These are phyloP conservation scores for Drosophila macrospina DNA, from an alignment of 2,888 invertebrate genomes.

Conservation along the genomic window DNA sequence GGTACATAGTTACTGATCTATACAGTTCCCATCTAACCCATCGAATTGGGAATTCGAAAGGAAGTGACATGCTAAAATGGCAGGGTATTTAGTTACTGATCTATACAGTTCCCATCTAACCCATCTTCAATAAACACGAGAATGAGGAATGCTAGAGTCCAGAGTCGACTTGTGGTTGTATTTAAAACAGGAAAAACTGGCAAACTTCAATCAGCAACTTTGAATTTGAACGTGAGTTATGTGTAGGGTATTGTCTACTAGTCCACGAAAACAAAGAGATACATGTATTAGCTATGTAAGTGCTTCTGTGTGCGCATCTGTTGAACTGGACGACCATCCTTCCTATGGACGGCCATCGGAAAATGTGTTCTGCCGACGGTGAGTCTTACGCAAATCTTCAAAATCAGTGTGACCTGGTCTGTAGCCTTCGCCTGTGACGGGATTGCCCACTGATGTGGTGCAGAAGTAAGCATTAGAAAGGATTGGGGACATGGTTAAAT, in stretches of 20 bases:
- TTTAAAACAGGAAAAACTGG: background rate
- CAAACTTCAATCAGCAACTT: background rate
- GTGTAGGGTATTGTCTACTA: background rate
- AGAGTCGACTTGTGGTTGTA: background rate
- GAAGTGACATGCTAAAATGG: no score
- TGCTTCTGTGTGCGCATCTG: background rate
- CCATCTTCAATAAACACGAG: background rate
- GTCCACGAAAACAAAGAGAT: background rate
- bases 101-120: no score
- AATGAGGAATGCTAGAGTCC: background rate
- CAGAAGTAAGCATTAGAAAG: background rate
- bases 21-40: no score
- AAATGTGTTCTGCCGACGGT: constrained; percentile 10
- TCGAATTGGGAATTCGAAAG: no score
- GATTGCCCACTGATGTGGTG: constrained; percentile 36
- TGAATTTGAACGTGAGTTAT: constrained; percentile 3
- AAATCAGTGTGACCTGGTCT: constrained; percentile 26
- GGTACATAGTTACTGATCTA: no score
- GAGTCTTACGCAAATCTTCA: constrained; percentile 13
- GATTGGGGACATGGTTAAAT: background rate
- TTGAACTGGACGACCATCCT: no score
- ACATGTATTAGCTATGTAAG: background rate
- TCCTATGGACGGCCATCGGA: background rate
- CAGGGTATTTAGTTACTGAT: no score
- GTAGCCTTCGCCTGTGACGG: constrained; percentile 50